These are phyloP conservation scores for Siniperca scherzeri DNA, from an alignment of 2,797 vertebrate genomes.

Conservation along the genomic window DNA sequence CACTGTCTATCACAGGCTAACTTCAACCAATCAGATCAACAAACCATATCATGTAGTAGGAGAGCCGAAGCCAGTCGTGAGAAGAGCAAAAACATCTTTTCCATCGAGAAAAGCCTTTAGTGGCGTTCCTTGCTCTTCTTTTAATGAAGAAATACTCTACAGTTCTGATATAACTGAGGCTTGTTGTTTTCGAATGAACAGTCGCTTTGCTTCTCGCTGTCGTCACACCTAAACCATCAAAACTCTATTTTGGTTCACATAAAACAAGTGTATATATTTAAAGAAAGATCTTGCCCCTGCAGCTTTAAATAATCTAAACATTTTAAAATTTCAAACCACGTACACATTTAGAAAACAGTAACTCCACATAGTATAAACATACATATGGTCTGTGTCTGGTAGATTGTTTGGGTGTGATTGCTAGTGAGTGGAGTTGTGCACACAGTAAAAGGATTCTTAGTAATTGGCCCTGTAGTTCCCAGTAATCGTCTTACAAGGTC, in stretches of 20 bases:
- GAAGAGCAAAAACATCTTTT: no score
- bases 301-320: conserved; percentile 2
- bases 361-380: neutral
- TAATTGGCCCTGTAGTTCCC: conserved; percentile 49
- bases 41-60: no score
- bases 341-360: neutral
- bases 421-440: conserved; percentile 19
- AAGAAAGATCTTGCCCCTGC: neutral
- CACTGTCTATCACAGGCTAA: no score
- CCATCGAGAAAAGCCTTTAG: no score
- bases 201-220: no score
- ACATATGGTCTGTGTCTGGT: conserved; percentile 12
- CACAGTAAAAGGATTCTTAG: conserved; percentile 29
- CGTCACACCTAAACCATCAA: neutral
- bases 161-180: no score
- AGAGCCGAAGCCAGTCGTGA: no score
- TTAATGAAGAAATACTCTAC: no score
- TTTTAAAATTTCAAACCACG: no score
- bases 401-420: conserved; percentile 55
- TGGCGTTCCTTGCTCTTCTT: no score
- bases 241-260: neutral
- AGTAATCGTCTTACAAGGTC: conserved; percentile 77
- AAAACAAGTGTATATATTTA: neutral
- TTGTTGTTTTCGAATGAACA: no score
- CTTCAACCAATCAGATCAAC: no score